Conservation (phyloP, 2,113 vertebrate species). For the Nothobranchius kuhntae region DNA sequence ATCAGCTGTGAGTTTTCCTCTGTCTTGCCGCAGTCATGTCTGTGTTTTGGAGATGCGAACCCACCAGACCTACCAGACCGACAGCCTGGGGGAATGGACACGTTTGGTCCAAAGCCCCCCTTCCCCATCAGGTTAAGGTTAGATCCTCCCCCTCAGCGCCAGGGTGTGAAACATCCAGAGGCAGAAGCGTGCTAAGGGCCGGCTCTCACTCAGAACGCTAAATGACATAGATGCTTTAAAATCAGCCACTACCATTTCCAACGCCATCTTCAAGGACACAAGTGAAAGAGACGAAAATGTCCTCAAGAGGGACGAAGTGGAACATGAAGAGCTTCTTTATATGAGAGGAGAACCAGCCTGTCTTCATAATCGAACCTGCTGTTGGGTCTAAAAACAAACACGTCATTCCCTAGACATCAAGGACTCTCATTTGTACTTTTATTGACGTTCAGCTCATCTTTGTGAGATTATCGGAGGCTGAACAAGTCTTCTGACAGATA, state of each 20-base stretch:
- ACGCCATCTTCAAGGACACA: slow-evolving; percentile 59
- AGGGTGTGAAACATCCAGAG: slow-evolving; percentile 32
- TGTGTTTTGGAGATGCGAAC: slow-evolving; percentile 5
- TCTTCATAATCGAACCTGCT: not conserved
- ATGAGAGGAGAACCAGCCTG: not conserved
- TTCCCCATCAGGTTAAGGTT: no score
- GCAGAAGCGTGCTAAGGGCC: slow-evolving; percentile 30
- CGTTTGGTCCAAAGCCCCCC: slow-evolving; percentile 25
- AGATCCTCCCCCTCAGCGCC: slow-evolving; percentile 43
- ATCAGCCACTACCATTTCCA: slow-evolving; percentile 28
- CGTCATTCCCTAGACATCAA: no score
- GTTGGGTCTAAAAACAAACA: not conserved
- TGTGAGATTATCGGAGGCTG: not conserved
- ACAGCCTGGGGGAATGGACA: slow-evolving; percentile 3
- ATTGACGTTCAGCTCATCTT: not conserved
- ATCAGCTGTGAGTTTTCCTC: not conserved
- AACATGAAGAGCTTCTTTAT: slow-evolving; percentile 7
- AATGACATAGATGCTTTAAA: slow-evolving; percentile 53
- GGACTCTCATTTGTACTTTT: no score
- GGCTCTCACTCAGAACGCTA: slow-evolving; percentile 41
- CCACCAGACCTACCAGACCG: not conserved
- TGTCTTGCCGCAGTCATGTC: slow-evolving; percentile 11
- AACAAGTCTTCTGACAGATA: not conserved
- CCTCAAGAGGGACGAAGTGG: not conserved
- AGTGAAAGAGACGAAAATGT: not conserved